These are phyloP conservation scores for Pteromalus puparum DNA, from an alignment of 1,140 invertebrate genomes.

Conservation along the genomic window DNA sequence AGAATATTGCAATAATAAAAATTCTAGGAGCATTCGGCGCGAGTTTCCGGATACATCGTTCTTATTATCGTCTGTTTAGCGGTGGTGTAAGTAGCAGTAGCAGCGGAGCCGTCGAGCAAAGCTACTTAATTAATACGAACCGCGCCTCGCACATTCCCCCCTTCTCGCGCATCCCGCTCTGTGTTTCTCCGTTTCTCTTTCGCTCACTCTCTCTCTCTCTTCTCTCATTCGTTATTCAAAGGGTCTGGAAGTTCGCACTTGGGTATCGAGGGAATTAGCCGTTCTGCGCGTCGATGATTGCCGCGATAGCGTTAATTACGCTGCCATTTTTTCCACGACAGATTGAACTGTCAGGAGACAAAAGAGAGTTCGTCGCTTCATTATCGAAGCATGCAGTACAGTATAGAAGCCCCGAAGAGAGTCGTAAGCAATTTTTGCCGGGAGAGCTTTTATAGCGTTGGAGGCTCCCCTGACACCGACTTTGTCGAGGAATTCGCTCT, in stretches of 20 bases:
- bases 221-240: slow-evolving; percentile 50
- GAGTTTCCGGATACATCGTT: too few species aligned
- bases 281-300: slow-evolving; percentile 33
- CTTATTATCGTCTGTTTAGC: slow-evolving; percentile 32
- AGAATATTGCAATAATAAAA: not conserved
- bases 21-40: too few species aligned
- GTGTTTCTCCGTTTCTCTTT: slow-evolving; percentile 48
- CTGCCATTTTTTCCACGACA: slow-evolving; percentile 38
- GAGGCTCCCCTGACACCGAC: not conserved
- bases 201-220: slow-evolving; percentile 48
- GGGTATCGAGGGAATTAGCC: slow-evolving; percentile 47
- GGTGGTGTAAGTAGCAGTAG: not conserved
- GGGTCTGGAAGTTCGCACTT: slow-evolving; percentile 46
- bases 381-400: not conserved
- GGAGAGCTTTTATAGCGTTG: not conserved
- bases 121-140: slow-evolving; percentile 71
- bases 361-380: slow-evolving; percentile 8
- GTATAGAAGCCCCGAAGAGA: not conserved
- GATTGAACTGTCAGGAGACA: slow-evolving; percentile 42
- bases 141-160: slow-evolving; percentile 46
- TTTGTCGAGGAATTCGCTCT: not conserved
- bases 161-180: slow-evolving; percentile 30
- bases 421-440: not conserved
- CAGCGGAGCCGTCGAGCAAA: slow-evolving; percentile 40
- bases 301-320: slow-evolving; percentile 47